Evolutionary conservation across 2,113 vertebrate genomes (phyloP), one percentile per base, ranked within the genome.

Genomic region (Cathartes aura): DNA sequence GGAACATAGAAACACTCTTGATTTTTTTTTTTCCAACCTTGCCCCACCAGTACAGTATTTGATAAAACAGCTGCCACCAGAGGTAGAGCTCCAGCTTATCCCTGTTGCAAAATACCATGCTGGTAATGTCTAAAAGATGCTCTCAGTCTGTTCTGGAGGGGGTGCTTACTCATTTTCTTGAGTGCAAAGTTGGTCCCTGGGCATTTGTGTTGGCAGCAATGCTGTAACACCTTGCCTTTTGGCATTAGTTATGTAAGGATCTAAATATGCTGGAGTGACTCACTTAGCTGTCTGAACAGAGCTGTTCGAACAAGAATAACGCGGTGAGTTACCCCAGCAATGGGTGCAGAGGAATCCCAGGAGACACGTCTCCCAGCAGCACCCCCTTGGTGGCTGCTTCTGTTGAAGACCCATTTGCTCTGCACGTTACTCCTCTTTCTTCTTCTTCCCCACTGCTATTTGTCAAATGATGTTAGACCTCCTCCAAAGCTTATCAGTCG

Each of bases 201-300:
- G 96, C 94, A 95, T 97, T 96, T 94, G 71, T 76, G 84, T 96
- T 97, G 96, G 97, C 95, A 96, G 52, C 45, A 26, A 20, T n/a
- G 63, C 75, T 52, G 91, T n/a, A 95, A 94, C 94, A 97, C 96
- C 97, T 97, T 97, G 95, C 97, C 97, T 97, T 30, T 92, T 94
- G 96, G 97, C 96, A 78, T 29, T 88, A 5, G 40, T 96, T 96
- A 86, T 94, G 96, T 95, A 96, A 97, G 87, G 66, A 93, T 78
- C 91, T 92, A 97, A 96, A 90, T 63, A 91, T 90, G 94, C 75
- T 34, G 82, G 24, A 5, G 11, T 97, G 97, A 97, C 60, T 97
- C 97, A 97, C 56, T 34, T 50, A 3, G 4, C 19, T 86, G 87
- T 83, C 93, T 95, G 95, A 93, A 62, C 67, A 74, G 96, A 97